Base-by-base conservation (phyloP, 2,113 vertebrate species). In the Ptychochromis oligacanthus region DNA sequence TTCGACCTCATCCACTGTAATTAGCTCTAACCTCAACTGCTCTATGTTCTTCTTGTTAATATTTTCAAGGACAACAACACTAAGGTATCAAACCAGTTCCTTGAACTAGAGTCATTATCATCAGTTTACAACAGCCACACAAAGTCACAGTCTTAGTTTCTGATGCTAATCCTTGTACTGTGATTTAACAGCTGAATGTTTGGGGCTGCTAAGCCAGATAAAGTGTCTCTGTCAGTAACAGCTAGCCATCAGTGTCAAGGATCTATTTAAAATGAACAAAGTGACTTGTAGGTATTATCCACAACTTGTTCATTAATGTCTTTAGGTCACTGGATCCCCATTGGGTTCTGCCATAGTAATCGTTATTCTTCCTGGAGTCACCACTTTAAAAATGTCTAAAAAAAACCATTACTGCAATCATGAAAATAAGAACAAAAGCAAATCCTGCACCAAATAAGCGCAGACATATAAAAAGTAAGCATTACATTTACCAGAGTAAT, bases 81-180 rank as follows among this genome's bases (percentile, higher is more conserved):
- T 52, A 28, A 72, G 43, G 43, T 52, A 52, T 72, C 43, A 72
- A 52, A 54, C 46, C 56, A 18, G 22, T 49, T 65, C 15, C 20
- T 14, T 26, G 1, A 67, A 36, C 24, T 24, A 34, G 11, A 78
- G 46, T 43, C 49, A 54, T 14, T 60, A 38, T 82, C 75, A 65
- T 24, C 60, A 40, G 52, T 59, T 79, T 75, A 58, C 70, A 52
- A 17, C 40, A 40, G 80, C 46, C 26, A 77, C 88, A 89, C 80
- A 81, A 91, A 88, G 84, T 15, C 22, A 72, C 31, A 86, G 90
- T 79, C 92, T 93, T 87, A 92, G 82, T 60, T 89, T 67, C 70
- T 75, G 80, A 74, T 80, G 77, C 75, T 95, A 95, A 95, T 95
- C 93, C 90, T 79, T 77, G 89, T 93, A 91, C 84, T 93, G 90